Conservation (phyloP, 2,797 vertebrate genomes). For the Peromyscus eremicus region DNA sequence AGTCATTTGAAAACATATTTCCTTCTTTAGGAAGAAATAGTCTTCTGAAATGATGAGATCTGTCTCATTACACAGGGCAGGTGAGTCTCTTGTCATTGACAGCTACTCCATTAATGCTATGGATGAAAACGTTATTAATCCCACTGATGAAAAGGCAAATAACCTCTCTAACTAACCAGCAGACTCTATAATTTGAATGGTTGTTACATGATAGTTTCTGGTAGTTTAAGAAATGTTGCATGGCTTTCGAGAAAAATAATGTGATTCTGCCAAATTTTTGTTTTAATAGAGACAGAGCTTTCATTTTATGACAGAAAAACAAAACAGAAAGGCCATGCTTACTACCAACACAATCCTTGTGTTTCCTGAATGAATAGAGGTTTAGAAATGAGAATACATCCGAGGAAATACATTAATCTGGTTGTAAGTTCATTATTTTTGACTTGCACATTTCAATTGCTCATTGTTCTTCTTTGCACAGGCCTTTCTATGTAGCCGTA, state of each 20-base stretch:
- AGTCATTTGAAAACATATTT: constrained; percentile 30
- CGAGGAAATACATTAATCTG: constrained; percentile 67
- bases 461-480: constrained; percentile 68
- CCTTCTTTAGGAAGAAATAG: constrained; percentile 6
- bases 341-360: constrained; percentile 47
- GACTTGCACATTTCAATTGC: constrained; percentile 59
- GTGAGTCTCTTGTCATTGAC: neutral
- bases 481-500: constrained; percentile 49
- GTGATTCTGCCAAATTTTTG: constrained; percentile 27
- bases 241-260: constrained; percentile 42
- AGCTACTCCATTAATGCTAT: neutral
- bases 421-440: constrained; percentile 19
- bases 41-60: neutral
- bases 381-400: constrained; percentile 66
- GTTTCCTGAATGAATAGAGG: constrained; percentile 63
- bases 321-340: constrained; percentile 55
- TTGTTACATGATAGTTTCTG: neutral
- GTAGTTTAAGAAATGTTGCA: constrained; percentile 38
- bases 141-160: neutral
- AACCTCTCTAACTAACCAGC: neutral
- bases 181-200: neutral
- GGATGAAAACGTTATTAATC: constrained; percentile 26
- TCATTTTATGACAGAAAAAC: constrained; percentile 72
- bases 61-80: neutral
- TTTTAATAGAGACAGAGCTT: constrained; percentile 62